Base-by-base conservation (phyloP, 2,888 invertebrate genomes). In the Machimus rusticus region DNA sequence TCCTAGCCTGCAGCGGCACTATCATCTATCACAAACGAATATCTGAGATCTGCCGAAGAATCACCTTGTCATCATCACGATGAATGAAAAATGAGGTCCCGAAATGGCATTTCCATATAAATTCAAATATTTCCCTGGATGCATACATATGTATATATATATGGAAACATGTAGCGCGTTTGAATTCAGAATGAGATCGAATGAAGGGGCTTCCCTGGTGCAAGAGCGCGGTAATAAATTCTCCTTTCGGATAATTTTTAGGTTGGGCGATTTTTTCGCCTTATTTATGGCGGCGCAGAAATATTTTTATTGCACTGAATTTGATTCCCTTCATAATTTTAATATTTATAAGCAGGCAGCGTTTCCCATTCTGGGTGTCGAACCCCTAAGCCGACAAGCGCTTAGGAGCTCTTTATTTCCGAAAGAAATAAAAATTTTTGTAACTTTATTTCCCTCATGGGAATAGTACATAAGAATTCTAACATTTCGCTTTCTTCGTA, bases 71-170 rank as follows among this genome's bases (percentile, higher is more conserved):
- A 55, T 82, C 82, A 57, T 82, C 82, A 57, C 55, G 57, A 79
- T 55, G 43, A 55, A 34, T 82, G 82, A 82, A 55, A 55, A 82
- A 82, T 82, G 82, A 82, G 82, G 34, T 19, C 57, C 34, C 34
- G 82, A 82, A 82, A 55, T 82, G 82, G 82, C 51, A 82, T 82
- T 82, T 82, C 57, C 82, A 82, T 82, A 82, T 82, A 82, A 82
- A 82, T 82, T 82, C 82, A 82, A 82, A 82, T 82, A 82, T 82
- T 79, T 51, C 46, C 57, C 34, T 34, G 82, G 55, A 82, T 82
- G 82, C 82, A 37, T 37, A 37, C 37, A 37, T 37, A 37, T 2
- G 28, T 28, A 31, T 55, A 81, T 57, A 81, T 81, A 55, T 81
- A 31, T 55, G 82, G 82, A 34, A 34, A 55, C 82, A n/a, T 31